Conservation (phyloP, 2,888 invertebrate genomes). For the Drosophila pegasa region DNA sequence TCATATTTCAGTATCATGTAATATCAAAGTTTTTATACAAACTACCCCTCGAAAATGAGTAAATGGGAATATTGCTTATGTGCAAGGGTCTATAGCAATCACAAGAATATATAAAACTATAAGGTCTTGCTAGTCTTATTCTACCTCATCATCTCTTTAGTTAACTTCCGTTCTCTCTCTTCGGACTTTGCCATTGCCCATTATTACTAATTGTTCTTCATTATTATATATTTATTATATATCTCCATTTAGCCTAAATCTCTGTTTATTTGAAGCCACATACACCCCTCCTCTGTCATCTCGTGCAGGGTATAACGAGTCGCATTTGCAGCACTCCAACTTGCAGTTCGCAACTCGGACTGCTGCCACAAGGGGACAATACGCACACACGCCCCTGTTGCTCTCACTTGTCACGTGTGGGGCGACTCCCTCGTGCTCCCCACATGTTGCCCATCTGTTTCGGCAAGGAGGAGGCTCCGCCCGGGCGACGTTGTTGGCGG, state of each 20-base stretch:
- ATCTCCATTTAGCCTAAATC: no score
- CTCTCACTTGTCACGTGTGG: constrained; percentile 16
- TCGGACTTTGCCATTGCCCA: no score
- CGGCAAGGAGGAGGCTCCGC: constrained; percentile 14
- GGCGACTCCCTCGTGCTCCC: constrained; percentile 28
- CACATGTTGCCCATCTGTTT: constrained; percentile 62
- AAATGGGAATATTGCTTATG: background rate
- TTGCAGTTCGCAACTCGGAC: constrained; percentile 15
- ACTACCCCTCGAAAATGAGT: background rate
- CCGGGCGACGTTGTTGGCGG: background rate
- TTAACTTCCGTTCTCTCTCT: no score
- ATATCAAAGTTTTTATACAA: background rate
- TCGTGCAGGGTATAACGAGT: constrained; percentile 7
- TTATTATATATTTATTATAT: no score
- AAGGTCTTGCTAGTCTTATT: no score
- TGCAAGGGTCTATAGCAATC: background rate
- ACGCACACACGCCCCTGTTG: constrained; percentile 9
- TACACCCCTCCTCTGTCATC: no score
- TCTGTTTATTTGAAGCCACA: no score
- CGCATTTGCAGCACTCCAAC: constrained; percentile 34
- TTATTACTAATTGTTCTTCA: no score
- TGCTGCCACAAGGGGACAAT: constrained; percentile 3
- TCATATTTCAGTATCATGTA: background rate
- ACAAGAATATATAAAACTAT: no score
- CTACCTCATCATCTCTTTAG: no score